Evolutionary conservation across 2,888 invertebrate genomes (phyloP), one percentile per base, ranked within the genome.

Genomic region (Lampropteryx suffumata): DNA sequence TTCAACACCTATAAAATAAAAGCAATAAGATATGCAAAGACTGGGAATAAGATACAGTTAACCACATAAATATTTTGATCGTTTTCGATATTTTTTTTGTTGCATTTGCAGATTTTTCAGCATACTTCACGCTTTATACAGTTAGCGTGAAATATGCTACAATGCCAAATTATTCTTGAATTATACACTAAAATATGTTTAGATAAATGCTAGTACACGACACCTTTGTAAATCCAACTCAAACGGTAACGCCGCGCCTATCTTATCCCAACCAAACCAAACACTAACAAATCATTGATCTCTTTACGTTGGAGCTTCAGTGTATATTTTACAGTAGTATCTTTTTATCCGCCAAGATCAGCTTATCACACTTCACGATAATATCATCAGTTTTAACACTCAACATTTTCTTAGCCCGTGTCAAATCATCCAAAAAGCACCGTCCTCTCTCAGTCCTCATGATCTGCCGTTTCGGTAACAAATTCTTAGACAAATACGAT

Each of bases 401-500:
- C 59, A 89, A 63, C 67, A 87, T 48, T 46, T 86, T 82, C 61
- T 84, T 84, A 6, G 89, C 88, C 48, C 80, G 72, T 1, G 71
- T 77, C 68, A 90, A 62, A 49, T 89, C 84, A 3, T 88, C 88
- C 26, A 87, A 59, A 39, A 90, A 84, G 54, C 74, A 76, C 59
- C 76, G 75, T 0, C 90, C 90, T 21, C 76, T 82, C 56, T 87
- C 87, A 6, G 88, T 80, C 1, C 84, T 68, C 75, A 78, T 75
- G 0, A 90, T 78, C 51, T 82, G 83, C 44, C 72, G 72, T 51
- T 82, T 84, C 1, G 89, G 85, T 10, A 85, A 55, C 61, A 89
- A 54, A 61, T 88, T 80, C 64, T 82, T 85, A 0, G 88, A 88
- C 27, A 90, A 50, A 65, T 79, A 76, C 7, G 86, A 75, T 50